Evolutionary conservation across 1,140 invertebrate genomes (phyloP), one percentile per base, ranked within the genome.

Genomic region (Neotoxoptera formosana): DNA sequence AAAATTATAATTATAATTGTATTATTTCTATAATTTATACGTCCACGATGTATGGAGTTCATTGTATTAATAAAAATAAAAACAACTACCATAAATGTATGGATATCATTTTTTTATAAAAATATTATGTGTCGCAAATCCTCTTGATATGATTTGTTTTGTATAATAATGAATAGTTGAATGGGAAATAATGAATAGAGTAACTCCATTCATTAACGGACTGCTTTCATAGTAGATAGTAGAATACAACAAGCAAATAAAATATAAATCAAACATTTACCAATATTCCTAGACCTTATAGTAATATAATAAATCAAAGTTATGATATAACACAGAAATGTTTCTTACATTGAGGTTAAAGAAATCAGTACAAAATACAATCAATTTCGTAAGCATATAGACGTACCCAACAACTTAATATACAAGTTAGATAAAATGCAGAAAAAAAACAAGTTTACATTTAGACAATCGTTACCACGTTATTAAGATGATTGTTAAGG

Each of bases 181-280:
- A 84, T 84, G 83, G 41, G 7, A 84, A 84, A 84, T 41, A 84
- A 84, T 25, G 23, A 84, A 84, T 84, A 41, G 76, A 83, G 34
- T 36, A 36, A 83, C 76, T 36, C 20, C 41, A 84, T 84, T 84
- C 83, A 84, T 41, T 41, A 84, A 41, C 9, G 1, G 9, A 84
- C 41, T 84, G 76, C 34, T 83, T 83, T 83, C 34, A 83, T 34
- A 45, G 36, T 45, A 84, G 34, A 84, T 84, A 45, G 34, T 83
- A 83, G 17, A 36, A 83, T 36, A 36, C 36, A 36, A 36, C 76
- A 83, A 83, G 34, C 17, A 84, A 84, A 41, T 41, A 41, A 41
- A 25, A 84, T 41, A 84, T 45, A 84, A 45, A 84, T 84, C 83
- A 84, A 84, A 41, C 23, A 20, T 41, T 45, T 84, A 84, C 41